A percentile compares a stretch with the other conserved stretches of the same genome.
Conservation (phyloP, 2,113 vertebrate genomes). For the Rhea americana region DNA sequence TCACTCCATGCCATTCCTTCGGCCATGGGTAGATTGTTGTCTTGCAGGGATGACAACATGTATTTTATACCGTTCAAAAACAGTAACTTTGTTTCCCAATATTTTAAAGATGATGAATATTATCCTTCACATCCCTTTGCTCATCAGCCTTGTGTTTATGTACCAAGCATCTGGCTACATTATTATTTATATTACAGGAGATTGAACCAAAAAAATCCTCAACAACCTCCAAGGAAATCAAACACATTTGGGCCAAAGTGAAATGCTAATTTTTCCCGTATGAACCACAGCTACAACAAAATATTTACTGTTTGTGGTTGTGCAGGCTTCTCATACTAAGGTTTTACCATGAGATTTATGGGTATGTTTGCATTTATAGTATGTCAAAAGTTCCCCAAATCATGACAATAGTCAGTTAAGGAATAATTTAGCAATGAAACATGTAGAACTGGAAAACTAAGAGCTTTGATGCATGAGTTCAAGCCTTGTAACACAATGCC, state of each 20-base stretch:
- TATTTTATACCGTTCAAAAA: not conserved
- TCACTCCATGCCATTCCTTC: not conserved
- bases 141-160: constrained; percentile 65
- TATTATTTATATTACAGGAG: constrained; percentile 59
- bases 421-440: constrained; percentile 34
- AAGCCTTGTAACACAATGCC: not conserved
- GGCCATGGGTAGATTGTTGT: not conserved
- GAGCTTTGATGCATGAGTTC: not conserved
- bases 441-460: not conserved
- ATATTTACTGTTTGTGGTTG: constrained; percentile 52
- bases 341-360: constrained; percentile 56
- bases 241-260: constrained; percentile 45
- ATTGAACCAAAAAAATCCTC: constrained; percentile 21
- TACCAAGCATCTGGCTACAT: constrained; percentile 58
- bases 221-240: constrained; percentile 61
- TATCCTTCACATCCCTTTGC: constrained; percentile 47
- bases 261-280: constrained; percentile 55
- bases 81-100: constrained; percentile 5
- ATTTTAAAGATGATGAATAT: constrained; percentile 57
- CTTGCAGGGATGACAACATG: not conserved
- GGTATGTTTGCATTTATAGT: constrained; percentile 51
- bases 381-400: constrained; percentile 42
- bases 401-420: constrained; percentile 18
- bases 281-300: constrained; percentile 33
- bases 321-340: constrained; percentile 36